Percentiles rank a stretch among this genome's conserved stretches.
Evolutionary conservation across 1,140 invertebrate genomes (phyloP).

Genomic region (Drosophila nikananu): DNA sequence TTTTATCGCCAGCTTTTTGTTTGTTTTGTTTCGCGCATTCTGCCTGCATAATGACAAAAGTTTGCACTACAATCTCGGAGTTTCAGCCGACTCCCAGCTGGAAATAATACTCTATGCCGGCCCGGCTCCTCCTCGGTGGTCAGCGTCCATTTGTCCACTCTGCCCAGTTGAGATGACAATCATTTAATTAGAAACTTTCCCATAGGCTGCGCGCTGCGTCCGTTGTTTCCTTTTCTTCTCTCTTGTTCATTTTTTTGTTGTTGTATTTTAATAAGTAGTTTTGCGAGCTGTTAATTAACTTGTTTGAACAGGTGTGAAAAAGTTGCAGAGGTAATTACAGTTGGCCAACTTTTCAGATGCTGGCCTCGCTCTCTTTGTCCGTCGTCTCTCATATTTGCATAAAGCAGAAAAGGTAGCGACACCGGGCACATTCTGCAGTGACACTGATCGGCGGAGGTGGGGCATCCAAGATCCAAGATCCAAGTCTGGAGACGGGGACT

Average conservation of each 20-base stretch:
- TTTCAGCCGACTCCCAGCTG: slow-evolving; percentile 43
- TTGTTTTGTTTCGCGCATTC: slow-evolving; percentile 41
- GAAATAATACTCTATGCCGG: slow-evolving; percentile 12
- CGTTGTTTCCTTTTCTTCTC: slow-evolving; percentile 48
- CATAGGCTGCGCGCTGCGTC: slow-evolving; percentile 71
- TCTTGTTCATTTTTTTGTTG: slow-evolving; percentile 46
- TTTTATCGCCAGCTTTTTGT: slow-evolving; percentile 38
- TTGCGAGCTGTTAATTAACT: slow-evolving; percentile 83
- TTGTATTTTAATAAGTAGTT: slow-evolving; percentile 70
- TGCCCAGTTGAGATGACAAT: slow-evolving; percentile 81
- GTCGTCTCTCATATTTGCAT: slow-evolving; percentile 75
- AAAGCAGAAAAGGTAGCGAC: slow-evolving; percentile 31
- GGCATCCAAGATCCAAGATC: too few species aligned
- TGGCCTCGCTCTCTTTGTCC: slow-evolving; percentile 45
- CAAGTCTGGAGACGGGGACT: not conserved
- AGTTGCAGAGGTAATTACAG: slow-evolving; percentile 82
- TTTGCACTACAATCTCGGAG: slow-evolving; percentile 61
- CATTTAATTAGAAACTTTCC: slow-evolving; percentile 85
- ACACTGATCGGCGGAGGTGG: slow-evolving; percentile 61
- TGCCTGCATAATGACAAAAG: slow-evolving; percentile 80
- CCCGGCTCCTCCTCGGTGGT: slow-evolving; percentile 48
- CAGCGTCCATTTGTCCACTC: slow-evolving; percentile 60
- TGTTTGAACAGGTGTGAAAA: slow-evolving; percentile 84
- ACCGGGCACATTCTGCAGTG: slow-evolving; percentile 60
- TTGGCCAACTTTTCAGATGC: slow-evolving; percentile 80